phyloP scores from a whole-genome alignment of 2,113 vertebrate species.

The Pristiophorus japonicus region DNA sequence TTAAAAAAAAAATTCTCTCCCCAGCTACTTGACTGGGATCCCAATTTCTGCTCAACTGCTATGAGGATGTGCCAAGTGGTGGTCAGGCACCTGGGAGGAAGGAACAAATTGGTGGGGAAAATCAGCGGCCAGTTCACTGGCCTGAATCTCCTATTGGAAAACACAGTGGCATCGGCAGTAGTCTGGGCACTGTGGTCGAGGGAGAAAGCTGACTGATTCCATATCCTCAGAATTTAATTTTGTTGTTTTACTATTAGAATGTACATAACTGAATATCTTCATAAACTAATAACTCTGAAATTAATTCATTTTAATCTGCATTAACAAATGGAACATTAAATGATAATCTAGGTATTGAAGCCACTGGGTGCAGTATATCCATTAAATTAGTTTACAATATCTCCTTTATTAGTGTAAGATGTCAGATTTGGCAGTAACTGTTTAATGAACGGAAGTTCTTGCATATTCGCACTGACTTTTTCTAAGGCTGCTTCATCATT shows the following conservation, averaged over 20 bases:
- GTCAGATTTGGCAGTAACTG: background rate
- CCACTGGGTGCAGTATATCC: background rate
- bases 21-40: background rate
- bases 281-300: background rate
- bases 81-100: background rate
- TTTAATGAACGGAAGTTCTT: background rate
- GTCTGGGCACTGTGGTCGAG: background rate
- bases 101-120: background rate
- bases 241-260: background rate
- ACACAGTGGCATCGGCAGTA: background rate
- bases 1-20: background rate
- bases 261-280: background rate
- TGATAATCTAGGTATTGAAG: background rate
- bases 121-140: too few relatives aligned
- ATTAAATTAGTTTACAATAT: background rate
- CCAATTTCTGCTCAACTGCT: background rate
- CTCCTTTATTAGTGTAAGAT: background rate
- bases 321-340: background rate
- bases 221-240: background rate
- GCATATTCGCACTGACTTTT: background rate
- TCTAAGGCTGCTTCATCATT: background rate
- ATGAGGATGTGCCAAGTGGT: background rate
- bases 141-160: too few relatives aligned
- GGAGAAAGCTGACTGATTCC: background rate
- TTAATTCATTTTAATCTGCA: background rate